phyloP scores from a whole-genome alignment of 2,113 vertebrate genomes.

The Sander vitreus region DNA sequence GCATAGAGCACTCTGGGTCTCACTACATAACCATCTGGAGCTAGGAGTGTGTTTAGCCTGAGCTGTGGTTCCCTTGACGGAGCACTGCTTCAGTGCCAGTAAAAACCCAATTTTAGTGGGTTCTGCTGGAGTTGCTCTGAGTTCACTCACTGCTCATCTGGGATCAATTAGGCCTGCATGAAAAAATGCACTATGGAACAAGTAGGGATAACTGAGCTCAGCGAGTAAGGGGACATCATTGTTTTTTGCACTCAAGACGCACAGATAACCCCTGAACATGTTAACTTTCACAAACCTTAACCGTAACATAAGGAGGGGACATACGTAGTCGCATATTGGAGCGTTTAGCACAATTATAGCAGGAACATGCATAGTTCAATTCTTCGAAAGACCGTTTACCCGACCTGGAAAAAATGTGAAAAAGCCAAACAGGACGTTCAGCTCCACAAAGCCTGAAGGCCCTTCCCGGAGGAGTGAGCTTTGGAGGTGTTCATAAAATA shows the following conservation, averaged over 20 bases:
- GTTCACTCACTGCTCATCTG: constrained; percentile 79
- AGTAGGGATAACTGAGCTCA: constrained; percentile 40
- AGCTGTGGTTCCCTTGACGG: constrained; percentile 75
- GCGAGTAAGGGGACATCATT: constrained; percentile 51
- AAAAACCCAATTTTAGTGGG: constrained; percentile 77
- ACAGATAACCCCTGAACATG: constrained; percentile 71
- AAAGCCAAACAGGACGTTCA: constrained; percentile 65
- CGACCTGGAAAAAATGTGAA: constrained; percentile 58
- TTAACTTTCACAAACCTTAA: constrained; percentile 48
- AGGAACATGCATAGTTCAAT: constrained; percentile 71
- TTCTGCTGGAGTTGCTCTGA: constrained; percentile 70
- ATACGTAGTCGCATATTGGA: constrained; percentile 68
- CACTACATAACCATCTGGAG: constrained; percentile 75
- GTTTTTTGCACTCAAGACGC: constrained; percentile 50
- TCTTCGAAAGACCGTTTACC: constrained; percentile 51
- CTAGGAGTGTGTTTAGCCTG: constrained; percentile 66
- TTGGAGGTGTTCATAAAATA: constrained; percentile 71
- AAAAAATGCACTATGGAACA: constrained; percentile 64
- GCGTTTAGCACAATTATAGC: constrained; percentile 71
- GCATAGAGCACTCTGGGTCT: constrained; percentile 53
- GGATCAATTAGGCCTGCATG: constrained; percentile 76
- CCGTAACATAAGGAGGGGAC: constrained; percentile 36
- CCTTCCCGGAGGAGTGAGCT: constrained; percentile 64
- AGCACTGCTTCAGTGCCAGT: constrained; percentile 69
- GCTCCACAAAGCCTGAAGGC: constrained; percentile 40